phyloP scores from a whole-genome alignment of 2,113 vertebrate genomes.

The Axis porcinus region DNA sequence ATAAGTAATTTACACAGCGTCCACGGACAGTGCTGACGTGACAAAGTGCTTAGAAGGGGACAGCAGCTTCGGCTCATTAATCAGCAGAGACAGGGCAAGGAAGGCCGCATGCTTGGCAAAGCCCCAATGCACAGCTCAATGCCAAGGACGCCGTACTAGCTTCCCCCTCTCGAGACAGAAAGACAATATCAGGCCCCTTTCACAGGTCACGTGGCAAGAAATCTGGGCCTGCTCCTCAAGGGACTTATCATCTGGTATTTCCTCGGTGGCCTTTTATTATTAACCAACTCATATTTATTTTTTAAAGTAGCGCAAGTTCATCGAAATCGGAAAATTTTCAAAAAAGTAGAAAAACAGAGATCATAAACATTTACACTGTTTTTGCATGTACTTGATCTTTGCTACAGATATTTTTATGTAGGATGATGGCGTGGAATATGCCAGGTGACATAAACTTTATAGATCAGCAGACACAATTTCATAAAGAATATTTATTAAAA shows the following conservation, averaged over 20 bases:
- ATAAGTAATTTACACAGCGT: background rate
- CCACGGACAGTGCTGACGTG: rapidly evolving
- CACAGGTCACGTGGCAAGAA: background rate
- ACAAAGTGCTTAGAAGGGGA: background rate
- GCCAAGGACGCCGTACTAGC: background rate
- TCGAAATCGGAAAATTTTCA: background rate
- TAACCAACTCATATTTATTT: no score
- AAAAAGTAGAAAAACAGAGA: background rate
- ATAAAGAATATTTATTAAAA: background rate
- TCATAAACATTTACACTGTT: background rate
- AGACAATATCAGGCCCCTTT: background rate
- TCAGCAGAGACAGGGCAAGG: background rate
- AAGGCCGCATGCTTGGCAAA: background rate
- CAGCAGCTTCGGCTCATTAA: background rate
- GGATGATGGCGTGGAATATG: background rate
- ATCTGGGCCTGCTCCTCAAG: background rate
- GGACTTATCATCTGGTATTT: background rate
- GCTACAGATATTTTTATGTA: background rate
- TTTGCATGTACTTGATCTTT: background rate
- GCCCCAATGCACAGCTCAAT: rapidly evolving
- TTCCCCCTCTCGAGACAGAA: background rate
- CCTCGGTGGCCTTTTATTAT: background rate
- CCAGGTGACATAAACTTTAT: background rate
- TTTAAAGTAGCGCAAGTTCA: background rate
- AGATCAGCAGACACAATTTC: background rate